Evolutionary conservation across 1,140 invertebrate genomes (phyloP), one percentile per base, ranked within the genome.

Genomic region (Batillaria attramentaria): DNA sequence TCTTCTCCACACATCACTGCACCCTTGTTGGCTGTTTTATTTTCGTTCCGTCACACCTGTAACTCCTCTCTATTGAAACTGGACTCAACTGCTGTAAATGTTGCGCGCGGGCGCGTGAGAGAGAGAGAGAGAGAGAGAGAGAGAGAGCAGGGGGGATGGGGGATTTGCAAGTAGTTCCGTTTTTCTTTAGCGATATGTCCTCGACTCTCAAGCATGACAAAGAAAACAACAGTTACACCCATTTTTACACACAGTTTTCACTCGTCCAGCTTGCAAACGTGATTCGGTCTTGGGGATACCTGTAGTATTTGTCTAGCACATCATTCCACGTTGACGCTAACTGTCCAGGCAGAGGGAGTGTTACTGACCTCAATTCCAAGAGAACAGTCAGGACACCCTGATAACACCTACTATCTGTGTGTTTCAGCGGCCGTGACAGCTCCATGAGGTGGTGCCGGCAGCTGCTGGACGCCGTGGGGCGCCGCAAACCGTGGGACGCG

Each of bases 401-500:
- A 24, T 24, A 20, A 20, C 31, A 5, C 31, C 20, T 18, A 3
- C 41, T 54, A 20, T n/a, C 42, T 33, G 16, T 62, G 20, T 60
- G 18, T 72, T 60, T 31, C 69, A 73, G 31, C 50, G 41, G 37
- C 50, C 35, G 31, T 43, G 24, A 42, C 8, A 31, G 33, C n/a
- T 57, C 43, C 35, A 83, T 83, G 82, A 54, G 80, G 46, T 76
- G 77, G 20, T 83, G 82, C 43, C 70, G 78, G 41, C 46, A 72
- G 41, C 74, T 79, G 5, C 73, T 83, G 39, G 79, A 81, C 43
- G 81, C 78, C 28, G 54, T 87, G 5, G 75, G 74, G 24, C 77
- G 88, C 39, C 81, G 79, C 28, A 87, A 88, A 73, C 79, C 79
- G 18, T 81, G 87, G 74, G 82, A 84, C 54, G 77, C 79, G 13